A percentile compares a stretch with the other conserved stretches of the same genome.
These are phyloP conservation scores for Holothuria scabra DNA, from an alignment of 53 echinoderm and acorn worm genomes.

Conservation along the genomic window DNA sequence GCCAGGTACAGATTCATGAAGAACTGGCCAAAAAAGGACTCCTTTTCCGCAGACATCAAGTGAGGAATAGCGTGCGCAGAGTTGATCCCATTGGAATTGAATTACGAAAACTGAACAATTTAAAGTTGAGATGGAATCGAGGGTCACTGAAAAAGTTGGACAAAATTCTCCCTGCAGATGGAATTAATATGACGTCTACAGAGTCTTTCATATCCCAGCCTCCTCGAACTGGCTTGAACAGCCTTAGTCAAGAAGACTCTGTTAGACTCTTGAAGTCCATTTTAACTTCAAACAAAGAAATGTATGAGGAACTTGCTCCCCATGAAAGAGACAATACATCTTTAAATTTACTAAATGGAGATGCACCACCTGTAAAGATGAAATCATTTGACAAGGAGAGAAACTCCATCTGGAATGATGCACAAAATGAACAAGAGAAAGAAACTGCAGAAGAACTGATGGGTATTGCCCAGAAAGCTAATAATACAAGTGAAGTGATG, in stretches of 20 bases:
- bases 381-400: too few relatives aligned
- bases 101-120: conserved; percentile 26
- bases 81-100: conserved; percentile 40
- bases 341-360: too few relatives aligned
- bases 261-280: conserved; percentile 24
- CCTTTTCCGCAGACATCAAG: conserved; percentile 7
- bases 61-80: conserved; percentile 38
- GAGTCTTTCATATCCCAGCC: conserved; percentile 36
- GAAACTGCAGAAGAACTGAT: too few relatives aligned
- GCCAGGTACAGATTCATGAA: conserved; percentile 23
- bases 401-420: too few relatives aligned
- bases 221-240: conserved; percentile 31
- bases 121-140: conserved; percentile 37
- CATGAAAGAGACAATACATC: background rate
- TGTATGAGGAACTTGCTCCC: conserved; percentile 8
- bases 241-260: conserved; percentile 33
- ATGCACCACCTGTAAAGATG: too few relatives aligned
- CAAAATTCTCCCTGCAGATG: conserved; percentile 25
- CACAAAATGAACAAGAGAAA: too few relatives aligned
- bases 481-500: too few relatives aligned
- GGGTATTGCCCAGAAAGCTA: too few relatives aligned
- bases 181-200: conserved; percentile 41
- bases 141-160: conserved; percentile 32
- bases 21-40: conserved; percentile 16
- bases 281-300: conserved; percentile 1